These are phyloP conservation scores for Netelia fuscicornis DNA, from an alignment of 2,888 invertebrate genomes.

Conservation along the genomic window DNA sequence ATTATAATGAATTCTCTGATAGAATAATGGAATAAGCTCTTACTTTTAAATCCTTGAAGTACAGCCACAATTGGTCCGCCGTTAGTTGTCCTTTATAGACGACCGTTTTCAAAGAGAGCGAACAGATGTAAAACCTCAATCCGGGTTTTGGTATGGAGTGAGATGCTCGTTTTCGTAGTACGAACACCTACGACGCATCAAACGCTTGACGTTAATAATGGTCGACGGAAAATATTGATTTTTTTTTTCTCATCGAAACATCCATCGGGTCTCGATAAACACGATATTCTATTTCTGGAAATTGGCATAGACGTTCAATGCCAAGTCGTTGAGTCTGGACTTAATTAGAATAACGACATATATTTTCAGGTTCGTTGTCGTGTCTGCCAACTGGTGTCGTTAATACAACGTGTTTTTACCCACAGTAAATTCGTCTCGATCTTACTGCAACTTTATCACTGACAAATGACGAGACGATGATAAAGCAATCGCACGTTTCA, in stretches of 20 bases:
- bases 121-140: slow-evolving; percentile 98
- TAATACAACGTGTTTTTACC: not conserved
- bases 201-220: not conserved
- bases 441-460: slow-evolving; percentile 16
- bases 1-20: slow-evolving; percentile 22
- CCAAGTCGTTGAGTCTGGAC: slow-evolving; percentile 66
- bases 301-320: slow-evolving; percentile 73
- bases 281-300: slow-evolving; percentile 70
- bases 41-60: slow-evolving; percentile 88
- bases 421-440: not conserved
- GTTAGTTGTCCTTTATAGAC: slow-evolving; percentile 99
- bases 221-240: not conserved
- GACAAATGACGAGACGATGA: slow-evolving; percentile 24
- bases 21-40: slow-evolving; percentile 47
- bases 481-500: not conserved
- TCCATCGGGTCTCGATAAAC: slow-evolving; percentile 42
- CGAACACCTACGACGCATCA: slow-evolving; percentile 91
- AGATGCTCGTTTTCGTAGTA: slow-evolving; percentile 96
- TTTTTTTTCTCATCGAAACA: not conserved
- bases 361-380: slow-evolving; percentile 26
- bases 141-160: slow-evolving; percentile 95
- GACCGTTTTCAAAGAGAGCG: slow-evolving; percentile 94
- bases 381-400: slow-evolving; percentile 47
- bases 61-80: slow-evolving; percentile 96
- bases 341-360: slow-evolving; percentile 61